Evolutionary conservation across 2,888 invertebrate genomes (phyloP).

Genomic region (Crepidodera aurea): DNA sequence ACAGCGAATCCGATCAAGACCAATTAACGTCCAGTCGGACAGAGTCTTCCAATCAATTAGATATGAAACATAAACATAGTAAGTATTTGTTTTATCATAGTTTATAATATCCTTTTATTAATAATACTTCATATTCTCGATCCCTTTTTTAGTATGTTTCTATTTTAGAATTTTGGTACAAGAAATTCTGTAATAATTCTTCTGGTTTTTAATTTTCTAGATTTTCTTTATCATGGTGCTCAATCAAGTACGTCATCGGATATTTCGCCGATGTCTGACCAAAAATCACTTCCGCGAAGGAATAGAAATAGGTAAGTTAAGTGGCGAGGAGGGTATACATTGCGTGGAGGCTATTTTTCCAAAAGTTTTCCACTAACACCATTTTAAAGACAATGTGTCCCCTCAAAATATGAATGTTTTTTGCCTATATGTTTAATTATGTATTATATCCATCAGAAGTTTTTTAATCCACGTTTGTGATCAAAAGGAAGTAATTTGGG

Average conservation of each 20-base stretch:
- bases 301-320: constrained; percentile 69
- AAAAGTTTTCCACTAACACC: neutral
- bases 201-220: constrained; percentile 62
- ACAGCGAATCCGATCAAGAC: constrained; percentile 78
- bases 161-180: too few species aligned
- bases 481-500: too few species aligned
- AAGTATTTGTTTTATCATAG: too few species aligned
- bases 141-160: too few species aligned
- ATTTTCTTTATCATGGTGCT: constrained; percentile 78
- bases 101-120: too few species aligned
- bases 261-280: constrained; percentile 80
- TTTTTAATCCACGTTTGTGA: too few species aligned
- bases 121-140: too few species aligned
- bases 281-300: constrained; percentile 77
- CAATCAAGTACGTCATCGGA: constrained; percentile 80
- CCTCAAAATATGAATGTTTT: too few species aligned
- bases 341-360: constrained; percentile 33
- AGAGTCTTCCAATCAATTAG: constrained; percentile 78
- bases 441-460: too few species aligned
- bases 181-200: too few species aligned
- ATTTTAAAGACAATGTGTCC: too few species aligned
- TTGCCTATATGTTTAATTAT: too few species aligned
- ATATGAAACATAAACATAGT: constrained; percentile 77
- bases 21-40: constrained; percentile 77
- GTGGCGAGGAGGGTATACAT: constrained; percentile 43